Percentiles rank a stretch among this genome's conserved stretches.
phyloP scores from a whole-genome alignment of 2,797 vertebrate genomes.

The Margarornis squamiger region DNA sequence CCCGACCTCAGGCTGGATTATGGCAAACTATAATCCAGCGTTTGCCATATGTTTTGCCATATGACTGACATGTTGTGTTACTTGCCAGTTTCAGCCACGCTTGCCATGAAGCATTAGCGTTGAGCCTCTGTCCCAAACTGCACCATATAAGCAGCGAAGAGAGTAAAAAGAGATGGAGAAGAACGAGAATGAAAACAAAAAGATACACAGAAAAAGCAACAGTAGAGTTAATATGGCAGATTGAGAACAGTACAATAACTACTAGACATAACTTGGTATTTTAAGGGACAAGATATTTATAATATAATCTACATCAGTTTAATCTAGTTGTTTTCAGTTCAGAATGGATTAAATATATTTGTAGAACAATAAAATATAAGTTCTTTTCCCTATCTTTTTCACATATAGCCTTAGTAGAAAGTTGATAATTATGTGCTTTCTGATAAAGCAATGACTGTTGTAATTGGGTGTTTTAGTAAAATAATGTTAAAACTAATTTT shows the following conservation, averaged over 20 bases:
- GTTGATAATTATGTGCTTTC: background rate
- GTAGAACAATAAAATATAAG: background rate
- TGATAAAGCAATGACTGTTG: background rate
- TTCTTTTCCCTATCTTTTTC: background rate
- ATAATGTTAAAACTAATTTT: background rate
- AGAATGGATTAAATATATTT: background rate
- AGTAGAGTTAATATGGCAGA: slow-evolving; percentile 67
- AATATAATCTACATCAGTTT: background rate
- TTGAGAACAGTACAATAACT: slow-evolving; percentile 45
- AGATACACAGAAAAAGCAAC: slow-evolving; percentile 74
- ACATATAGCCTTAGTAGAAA: background rate
- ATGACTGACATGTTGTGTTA: slow-evolving; percentile 77
- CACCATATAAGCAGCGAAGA: slow-evolving; percentile 70
- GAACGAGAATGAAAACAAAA: slow-evolving; percentile 74
- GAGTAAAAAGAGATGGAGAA: slow-evolving; percentile 69
- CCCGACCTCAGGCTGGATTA: slow-evolving; percentile 44
- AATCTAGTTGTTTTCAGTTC: background rate
- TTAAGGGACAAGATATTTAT: background rate
- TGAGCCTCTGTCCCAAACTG: slow-evolving; percentile 78
- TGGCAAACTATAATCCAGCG: slow-evolving; percentile 77
- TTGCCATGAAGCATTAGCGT: slow-evolving; percentile 78
- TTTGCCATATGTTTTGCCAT: slow-evolving; percentile 74
- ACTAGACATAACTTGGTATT: background rate
- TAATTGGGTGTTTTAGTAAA: background rate
- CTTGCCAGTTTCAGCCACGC: slow-evolving; percentile 85